phyloP scores from a whole-genome alignment of 2,888 invertebrate species.

The Amphipoea oculea region DNA sequence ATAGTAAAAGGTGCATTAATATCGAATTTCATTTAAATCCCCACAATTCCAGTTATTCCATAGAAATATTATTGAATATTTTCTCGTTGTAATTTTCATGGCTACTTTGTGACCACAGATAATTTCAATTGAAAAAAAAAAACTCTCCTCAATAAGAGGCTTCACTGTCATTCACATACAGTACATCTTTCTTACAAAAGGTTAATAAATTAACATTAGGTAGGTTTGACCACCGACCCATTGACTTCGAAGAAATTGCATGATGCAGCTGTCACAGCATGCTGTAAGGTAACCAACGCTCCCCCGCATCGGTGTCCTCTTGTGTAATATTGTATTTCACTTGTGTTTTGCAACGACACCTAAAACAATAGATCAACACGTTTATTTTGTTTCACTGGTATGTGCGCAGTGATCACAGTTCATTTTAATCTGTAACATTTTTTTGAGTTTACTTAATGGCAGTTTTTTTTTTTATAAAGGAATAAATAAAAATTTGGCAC shows the following conservation, averaged over 20 bases:
- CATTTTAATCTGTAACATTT: background rate
- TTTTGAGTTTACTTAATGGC: background rate
- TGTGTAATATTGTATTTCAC: conserved; percentile 17
- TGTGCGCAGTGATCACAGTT: background rate
- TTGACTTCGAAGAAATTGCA: conserved; percentile 58
- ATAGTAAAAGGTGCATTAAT: background rate
- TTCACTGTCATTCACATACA: background rate
- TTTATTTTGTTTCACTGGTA: background rate
- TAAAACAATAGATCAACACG: conserved; percentile 43
- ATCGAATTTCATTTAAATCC: background rate
- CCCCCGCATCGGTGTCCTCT: conserved; percentile 71
- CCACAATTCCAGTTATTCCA: background rate
- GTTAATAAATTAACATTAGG: background rate
- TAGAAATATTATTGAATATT: too few species aligned
- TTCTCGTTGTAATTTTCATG: background rate
- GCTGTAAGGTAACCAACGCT: conserved; percentile 66
- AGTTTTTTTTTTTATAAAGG: background rate
- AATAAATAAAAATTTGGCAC: background rate
- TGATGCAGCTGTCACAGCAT: conserved; percentile 68
- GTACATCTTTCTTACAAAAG: background rate
- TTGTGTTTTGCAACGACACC: conserved; percentile 67
- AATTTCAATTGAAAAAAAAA: background rate
- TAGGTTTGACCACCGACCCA: conserved; percentile 50
- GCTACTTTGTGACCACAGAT: background rate
- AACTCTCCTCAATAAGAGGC: background rate